Conservation (phyloP, 2,888 invertebrate species). For the Lasioglossum malachurum region DNA sequence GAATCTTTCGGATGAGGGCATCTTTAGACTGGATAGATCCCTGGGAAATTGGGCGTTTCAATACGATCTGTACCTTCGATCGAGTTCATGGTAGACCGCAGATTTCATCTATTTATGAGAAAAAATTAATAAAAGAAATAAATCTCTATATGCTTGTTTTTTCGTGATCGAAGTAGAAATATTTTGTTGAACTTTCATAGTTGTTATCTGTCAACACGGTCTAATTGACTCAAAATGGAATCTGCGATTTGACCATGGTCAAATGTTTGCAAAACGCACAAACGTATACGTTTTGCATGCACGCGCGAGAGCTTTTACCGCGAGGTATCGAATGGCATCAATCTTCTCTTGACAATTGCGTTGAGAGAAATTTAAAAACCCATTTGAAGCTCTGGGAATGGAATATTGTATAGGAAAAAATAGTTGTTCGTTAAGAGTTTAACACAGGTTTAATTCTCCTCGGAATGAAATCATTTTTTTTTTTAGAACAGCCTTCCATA, state of each 20-base stretch:
- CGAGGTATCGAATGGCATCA: neutral
- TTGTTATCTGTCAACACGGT: neutral
- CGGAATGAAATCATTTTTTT: neutral
- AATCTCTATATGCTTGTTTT: neutral
- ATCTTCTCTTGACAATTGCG: conserved; percentile 6
- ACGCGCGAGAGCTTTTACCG: neutral
- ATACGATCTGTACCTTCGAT: neutral
- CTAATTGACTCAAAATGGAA: neutral
- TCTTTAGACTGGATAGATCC: neutral
- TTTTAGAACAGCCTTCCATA: neutral
- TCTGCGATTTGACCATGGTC: neutral
- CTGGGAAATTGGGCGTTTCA: neutral
- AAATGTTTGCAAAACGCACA: neutral
- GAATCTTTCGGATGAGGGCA: neutral
- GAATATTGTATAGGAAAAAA: neutral
- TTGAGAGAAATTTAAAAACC: conserved; percentile 5
- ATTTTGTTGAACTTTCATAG: neutral
- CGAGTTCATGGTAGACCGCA: neutral
- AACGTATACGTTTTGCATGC: neutral
- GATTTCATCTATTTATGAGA: neutral
- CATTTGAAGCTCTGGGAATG: neutral
- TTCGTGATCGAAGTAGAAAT: neutral
- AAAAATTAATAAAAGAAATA: too few relatives aligned
- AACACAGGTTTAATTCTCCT: neutral
- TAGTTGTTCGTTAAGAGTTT: conserved; percentile 1